Base-by-base conservation (phyloP, 2,797 vertebrate genomes). In the Macropodus opercularis region DNA sequence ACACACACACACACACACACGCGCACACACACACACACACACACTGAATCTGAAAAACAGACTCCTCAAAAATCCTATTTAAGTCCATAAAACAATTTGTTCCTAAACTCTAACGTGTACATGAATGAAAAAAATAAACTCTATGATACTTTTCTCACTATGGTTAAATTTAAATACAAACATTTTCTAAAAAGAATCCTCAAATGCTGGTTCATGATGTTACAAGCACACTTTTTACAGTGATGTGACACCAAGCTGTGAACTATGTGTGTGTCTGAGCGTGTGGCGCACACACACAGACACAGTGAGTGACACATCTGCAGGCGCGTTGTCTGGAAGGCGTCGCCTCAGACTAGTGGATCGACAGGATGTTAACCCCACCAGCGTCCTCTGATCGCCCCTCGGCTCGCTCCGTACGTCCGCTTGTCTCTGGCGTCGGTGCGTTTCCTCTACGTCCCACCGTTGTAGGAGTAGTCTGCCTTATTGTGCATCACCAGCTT, bases 401-500 rank as follows among this genome's bases (percentile, higher is more conserved):
- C 63, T 72, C 69, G 17, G 56, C 52, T 57, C 61, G 57, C 74
- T 76, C 73, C 50, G 2, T 62, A 55, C 65, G 43, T 81, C 75
- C 68, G 26, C 55, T 44, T 18, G 58, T 57, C 49, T 53, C 51
- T 62, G 17, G 3, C 14, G 56, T 38, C 51, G 15, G 8, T 17
- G 55, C 24, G 41, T 6, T 5, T 6, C 31, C 72, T 81, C 81
- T 92, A 98, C 36, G 95, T 94, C 6, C 94, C 94, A 23, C 96
- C 95, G 0, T 95, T 96, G 94, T 99, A 99, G 0, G 96, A 98
- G 90, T 99, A 99, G 86, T 99, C 97, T 56, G 97, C 97, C 91
- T 99, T 99, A 91, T 99, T 99, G 92, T 99, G 97, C 97, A 99
- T 99, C 90, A 98, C 96, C 76, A 99, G 92, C 90, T 94, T 96